Evolutionary conservation across 2,888 invertebrate species (phyloP).

Genomic region (Chydorus sphaericus): DNA sequence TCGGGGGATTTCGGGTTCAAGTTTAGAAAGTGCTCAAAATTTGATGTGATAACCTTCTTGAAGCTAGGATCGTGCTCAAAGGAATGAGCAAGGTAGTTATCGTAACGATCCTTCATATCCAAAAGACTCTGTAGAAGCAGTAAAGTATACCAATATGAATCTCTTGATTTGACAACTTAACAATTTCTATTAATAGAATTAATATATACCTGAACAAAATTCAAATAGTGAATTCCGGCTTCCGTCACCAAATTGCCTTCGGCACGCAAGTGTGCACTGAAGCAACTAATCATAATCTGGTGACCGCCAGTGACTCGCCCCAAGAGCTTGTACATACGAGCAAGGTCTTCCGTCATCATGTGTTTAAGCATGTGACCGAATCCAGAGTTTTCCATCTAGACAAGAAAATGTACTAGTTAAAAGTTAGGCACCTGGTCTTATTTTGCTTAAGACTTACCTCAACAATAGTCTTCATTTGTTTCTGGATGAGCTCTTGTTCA

Average conservation of each 20-base stretch:
- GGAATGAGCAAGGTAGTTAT: slow-evolving; percentile 91
- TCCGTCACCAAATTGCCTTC: slow-evolving; percentile 92
- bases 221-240: slow-evolving; percentile 71
- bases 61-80: slow-evolving; percentile 84
- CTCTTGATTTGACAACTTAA: neutral
- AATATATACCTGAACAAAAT: slow-evolving; percentile 83
- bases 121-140: slow-evolving; percentile 54
- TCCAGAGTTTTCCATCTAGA: slow-evolving; percentile 95
- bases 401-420: slow-evolving; percentile 4
- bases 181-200: slow-evolving; percentile 12
- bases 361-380: slow-evolving; percentile 97
- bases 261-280: slow-evolving; percentile 84
- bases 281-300: slow-evolving; percentile 89
- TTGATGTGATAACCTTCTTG: slow-evolving; percentile 96
- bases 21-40: slow-evolving; percentile 96
- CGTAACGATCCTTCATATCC: slow-evolving; percentile 93
- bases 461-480: slow-evolving; percentile 96
- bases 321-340: slow-evolving; percentile 95
- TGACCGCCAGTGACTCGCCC: slow-evolving; percentile 81
- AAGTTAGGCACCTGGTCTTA: neutral
- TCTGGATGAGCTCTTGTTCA: slow-evolving; percentile 93
- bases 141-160: neutral
- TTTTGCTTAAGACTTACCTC: slow-evolving; percentile 33
- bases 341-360: slow-evolving; percentile 89
- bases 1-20: slow-evolving; percentile 94